Percentiles rank a stretch among this genome's conserved stretches.
Conservation (phyloP, 1,140 invertebrate genomes). For the Anoplophora glabripennis region DNA sequence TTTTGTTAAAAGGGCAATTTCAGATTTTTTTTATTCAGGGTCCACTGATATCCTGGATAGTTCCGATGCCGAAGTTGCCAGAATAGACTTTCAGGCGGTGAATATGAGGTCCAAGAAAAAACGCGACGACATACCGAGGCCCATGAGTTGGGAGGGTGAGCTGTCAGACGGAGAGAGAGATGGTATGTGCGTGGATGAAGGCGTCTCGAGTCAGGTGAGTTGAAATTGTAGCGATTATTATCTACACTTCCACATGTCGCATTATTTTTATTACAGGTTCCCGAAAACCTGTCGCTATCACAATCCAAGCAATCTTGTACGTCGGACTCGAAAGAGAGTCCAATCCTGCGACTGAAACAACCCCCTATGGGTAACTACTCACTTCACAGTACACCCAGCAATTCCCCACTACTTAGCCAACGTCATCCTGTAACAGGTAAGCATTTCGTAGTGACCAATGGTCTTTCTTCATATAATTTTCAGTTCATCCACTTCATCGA, state of each 20-base stretch:
- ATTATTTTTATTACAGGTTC: slow-evolving; percentile 32
- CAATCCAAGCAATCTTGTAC: slow-evolving; percentile 33
- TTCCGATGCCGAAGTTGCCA: slow-evolving; percentile 46
- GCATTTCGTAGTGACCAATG: background rate
- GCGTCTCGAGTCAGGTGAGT: slow-evolving; percentile 30
- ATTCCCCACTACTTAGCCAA: slow-evolving; percentile 63
- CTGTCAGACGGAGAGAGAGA: slow-evolving; percentile 68
- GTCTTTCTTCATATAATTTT: too few species aligned
- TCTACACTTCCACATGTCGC: too few species aligned
- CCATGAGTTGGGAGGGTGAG: slow-evolving; percentile 91
- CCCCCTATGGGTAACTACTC: slow-evolving; percentile 57
- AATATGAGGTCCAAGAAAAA: slow-evolving; percentile 44
- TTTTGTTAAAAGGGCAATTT: too few species aligned
- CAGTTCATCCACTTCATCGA: too few species aligned
- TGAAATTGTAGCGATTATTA: too few species aligned
- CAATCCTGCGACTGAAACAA: slow-evolving; percentile 43
- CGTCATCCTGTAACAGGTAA: slow-evolving; percentile 50
- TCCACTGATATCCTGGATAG: slow-evolving; percentile 35
- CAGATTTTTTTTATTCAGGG: background rate
- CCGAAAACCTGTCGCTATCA: slow-evolving; percentile 44
- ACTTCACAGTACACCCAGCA: slow-evolving; percentile 58
- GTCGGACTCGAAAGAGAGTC: slow-evolving; percentile 40
- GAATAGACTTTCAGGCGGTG: slow-evolving; percentile 47
- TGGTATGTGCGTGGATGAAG: slow-evolving; percentile 43
- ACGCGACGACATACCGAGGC: slow-evolving; percentile 52